Percentiles rank a stretch among this genome's conserved stretches.
Evolutionary conservation across 1,140 invertebrate species (phyloP).

Genomic region (Dendroctonus ponderosae): DNA sequence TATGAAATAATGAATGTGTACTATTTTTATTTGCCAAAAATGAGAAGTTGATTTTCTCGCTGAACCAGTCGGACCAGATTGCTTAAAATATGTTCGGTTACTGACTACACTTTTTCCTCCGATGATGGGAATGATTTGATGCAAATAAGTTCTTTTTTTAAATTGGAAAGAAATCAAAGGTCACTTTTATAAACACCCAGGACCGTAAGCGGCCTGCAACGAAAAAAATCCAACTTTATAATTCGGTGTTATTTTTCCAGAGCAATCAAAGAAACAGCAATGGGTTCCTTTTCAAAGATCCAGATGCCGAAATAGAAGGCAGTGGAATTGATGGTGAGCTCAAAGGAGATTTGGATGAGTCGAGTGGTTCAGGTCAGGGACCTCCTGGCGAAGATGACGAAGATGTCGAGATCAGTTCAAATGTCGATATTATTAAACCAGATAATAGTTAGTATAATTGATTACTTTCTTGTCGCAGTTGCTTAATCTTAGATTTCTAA

Average conservation of each 20-base stretch:
- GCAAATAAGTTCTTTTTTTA: too few relatives aligned
- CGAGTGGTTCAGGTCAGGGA: conserved; percentile 68
- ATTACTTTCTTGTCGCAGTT: neutral
- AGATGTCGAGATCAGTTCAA: conserved; percentile 13
- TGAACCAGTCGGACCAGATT: too few relatives aligned
- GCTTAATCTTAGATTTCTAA: neutral
- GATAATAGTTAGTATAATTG: neutral
- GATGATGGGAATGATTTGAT: too few relatives aligned
- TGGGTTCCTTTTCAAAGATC: conserved; percentile 44
- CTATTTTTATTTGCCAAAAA: too few relatives aligned
- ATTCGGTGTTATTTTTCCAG: conserved; percentile 22
- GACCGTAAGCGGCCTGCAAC: too few relatives aligned
- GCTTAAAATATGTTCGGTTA: too few relatives aligned
- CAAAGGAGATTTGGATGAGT: conserved; percentile 60
- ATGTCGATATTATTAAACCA: conserved; percentile 3
- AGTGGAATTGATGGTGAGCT: conserved; percentile 54
- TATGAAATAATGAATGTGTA: too few relatives aligned
- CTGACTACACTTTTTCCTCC: too few relatives aligned
- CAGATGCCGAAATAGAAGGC: conserved; percentile 53
- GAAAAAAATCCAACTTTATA: neutral
- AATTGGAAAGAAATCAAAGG: too few relatives aligned
- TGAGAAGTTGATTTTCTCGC: too few relatives aligned
- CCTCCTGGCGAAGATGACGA: conserved; percentile 61
- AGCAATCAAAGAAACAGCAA: conserved; percentile 35
- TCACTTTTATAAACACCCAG: too few relatives aligned